Evolutionary conservation across 1,140 invertebrate genomes (phyloP).

Genomic region (Drosophila nebulosa): DNA sequence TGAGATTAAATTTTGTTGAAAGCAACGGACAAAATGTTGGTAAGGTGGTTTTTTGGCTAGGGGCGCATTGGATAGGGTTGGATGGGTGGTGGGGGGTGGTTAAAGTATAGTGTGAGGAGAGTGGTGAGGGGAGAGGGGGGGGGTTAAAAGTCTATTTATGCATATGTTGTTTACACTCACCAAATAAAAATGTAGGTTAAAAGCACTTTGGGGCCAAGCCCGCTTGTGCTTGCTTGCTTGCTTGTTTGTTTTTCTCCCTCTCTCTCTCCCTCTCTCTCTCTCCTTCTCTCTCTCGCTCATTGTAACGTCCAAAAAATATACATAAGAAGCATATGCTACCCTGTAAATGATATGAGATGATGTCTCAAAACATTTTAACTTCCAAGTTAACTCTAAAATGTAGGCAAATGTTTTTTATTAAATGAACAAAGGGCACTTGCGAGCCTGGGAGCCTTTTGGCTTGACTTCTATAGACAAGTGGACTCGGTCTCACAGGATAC

Average conservation of each 20-base stretch:
- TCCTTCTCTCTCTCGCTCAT: neutral
- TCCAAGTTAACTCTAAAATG: too few species aligned
- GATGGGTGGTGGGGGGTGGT: neutral
- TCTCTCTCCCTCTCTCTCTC: neutral
- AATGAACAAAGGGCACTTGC: too few species aligned
- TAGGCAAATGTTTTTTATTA: too few species aligned
- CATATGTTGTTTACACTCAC: slow-evolving; percentile 34
- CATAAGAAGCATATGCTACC: neutral
- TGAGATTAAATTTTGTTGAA: slow-evolving; percentile 76
- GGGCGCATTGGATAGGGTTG: too few species aligned
- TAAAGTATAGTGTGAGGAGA: neutral
- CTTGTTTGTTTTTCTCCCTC: neutral
- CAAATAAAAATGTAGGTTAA: slow-evolving; percentile 70
- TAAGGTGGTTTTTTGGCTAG: slow-evolving; percentile 40
- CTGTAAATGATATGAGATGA: neutral
- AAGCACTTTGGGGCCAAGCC: slow-evolving; percentile 70
- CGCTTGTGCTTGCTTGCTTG: slow-evolving; percentile 17
- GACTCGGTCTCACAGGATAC: neutral
- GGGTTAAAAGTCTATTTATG: slow-evolving; percentile 50
- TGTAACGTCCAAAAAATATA: neutral
- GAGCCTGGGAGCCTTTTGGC: too few species aligned
- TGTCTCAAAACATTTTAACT: too few species aligned
- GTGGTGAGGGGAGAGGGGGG: slow-evolving; percentile 11
- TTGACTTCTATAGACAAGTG: too few species aligned
- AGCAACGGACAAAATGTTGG: slow-evolving; percentile 48